A percentile compares a stretch with the other conserved stretches of the same genome.
phyloP scores from a whole-genome alignment of 2,113 vertebrate species.

The Cepphus grylle region DNA sequence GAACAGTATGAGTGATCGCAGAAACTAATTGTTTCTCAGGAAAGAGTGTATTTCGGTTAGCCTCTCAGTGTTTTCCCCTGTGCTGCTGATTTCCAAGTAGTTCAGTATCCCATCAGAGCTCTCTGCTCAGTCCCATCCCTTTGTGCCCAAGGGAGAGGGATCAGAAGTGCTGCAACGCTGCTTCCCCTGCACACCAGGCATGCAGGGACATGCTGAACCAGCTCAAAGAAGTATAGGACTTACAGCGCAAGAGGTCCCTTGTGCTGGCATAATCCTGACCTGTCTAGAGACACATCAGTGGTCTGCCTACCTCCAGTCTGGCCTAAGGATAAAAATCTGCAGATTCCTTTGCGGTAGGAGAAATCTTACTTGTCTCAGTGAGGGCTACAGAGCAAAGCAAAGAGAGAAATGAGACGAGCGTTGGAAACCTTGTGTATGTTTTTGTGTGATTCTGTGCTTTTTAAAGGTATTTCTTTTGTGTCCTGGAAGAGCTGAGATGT shows the following conservation, averaged over 20 bases:
- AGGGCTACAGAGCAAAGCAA: neutral
- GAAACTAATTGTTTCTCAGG: neutral
- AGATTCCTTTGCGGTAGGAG: neutral
- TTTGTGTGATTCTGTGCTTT: neutral
- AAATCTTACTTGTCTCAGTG: neutral
- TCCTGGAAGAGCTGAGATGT: neutral
- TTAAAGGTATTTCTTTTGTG: neutral
- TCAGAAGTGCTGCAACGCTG: neutral
- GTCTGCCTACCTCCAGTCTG: neutral
- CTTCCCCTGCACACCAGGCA: rapidly evolving
- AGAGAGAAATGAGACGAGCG: rapidly evolving
- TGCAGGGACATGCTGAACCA: neutral
- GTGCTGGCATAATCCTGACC: neutral
- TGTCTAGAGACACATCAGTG: neutral
- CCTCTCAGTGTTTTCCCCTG: neutral
- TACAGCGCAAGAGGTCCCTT: neutral
- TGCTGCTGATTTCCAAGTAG: neutral
- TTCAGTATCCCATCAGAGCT: neutral
- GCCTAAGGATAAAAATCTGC: neutral
- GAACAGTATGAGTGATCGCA: neutral
- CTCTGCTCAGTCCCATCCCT: neutral
- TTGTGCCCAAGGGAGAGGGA: neutral
- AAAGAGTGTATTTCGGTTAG: neutral
- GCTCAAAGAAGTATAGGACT: neutral
- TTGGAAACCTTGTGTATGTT: neutral